Base-by-base conservation (phyloP, 1,140 invertebrate species). In the Limonius californicus region DNA sequence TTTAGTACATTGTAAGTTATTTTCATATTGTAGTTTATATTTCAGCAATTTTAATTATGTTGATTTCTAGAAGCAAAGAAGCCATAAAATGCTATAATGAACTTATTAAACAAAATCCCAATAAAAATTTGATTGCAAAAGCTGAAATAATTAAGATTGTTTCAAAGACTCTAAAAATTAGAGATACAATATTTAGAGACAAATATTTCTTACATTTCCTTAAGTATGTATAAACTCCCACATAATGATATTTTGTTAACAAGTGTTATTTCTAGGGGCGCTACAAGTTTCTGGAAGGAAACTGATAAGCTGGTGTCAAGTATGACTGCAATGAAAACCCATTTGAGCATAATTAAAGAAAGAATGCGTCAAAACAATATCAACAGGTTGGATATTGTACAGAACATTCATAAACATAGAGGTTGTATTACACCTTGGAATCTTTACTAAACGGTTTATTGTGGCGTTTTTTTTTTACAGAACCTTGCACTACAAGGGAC, bases 111-210 rank as follows among this genome's bases (percentile, higher is more conserved):
- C 54, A 61, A 61, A 50, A 43, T 9, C 30, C 39, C 0, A 59
- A 39, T 53, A 57, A 54, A 20, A 27, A 30, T 45, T 16, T 59
- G 15, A 39, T 16, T 7, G 12, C 19, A 6, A 60, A 57, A 30
- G 35, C 47, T 15, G 60, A 45, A 7, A 67, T 68, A 11, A 55
- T 54, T n/a, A 60, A 63, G 23, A 57, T 64, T 32, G 57, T 68
- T 14, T 68, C 64, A 35, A 57, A 59, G 8, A 63, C 64, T 12
- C 18, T 68, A 12, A 70, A 67, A 54, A 14, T 65, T 19, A 64
- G 64, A 57, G 42, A 57, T 23, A 42, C 20, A 12, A 27, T 68
- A 12, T 65, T 68, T 16, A 45, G 60, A 8, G 64, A 68, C 47
- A 50, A 47, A 16, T 21, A 54, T 12, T 58, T 68, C 4, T 16